These are phyloP conservation scores for Luscinia luscinia DNA, from an alignment of 2,797 vertebrate species.

Conservation along the genomic window DNA sequence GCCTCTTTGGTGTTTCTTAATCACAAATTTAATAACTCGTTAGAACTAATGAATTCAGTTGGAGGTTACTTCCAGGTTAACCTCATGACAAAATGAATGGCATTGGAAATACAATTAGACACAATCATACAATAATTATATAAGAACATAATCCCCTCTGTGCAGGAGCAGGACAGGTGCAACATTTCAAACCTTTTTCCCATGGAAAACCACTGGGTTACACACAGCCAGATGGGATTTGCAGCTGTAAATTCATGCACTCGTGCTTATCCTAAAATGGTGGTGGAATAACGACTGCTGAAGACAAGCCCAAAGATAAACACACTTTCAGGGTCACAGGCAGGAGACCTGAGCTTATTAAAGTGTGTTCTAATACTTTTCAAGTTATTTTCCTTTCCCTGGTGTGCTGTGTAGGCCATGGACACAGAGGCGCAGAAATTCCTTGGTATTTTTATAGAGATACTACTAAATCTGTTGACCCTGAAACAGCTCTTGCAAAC, in stretches of 20 bases:
- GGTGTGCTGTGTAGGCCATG: neutral
- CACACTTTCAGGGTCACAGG: conserved; percentile 2
- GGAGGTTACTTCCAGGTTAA: conserved; percentile 31
- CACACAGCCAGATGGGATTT: conserved; percentile 12
- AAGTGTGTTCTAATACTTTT: neutral
- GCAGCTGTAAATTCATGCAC: neutral
- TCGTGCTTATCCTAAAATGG: neutral
- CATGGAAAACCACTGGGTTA: conserved; percentile 41
- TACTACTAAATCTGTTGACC: neutral
- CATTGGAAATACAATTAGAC: conserved; percentile 56
- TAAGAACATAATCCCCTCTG: conserved; percentile 11
- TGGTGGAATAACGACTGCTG: neutral
- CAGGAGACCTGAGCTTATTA: conserved; percentile 34
- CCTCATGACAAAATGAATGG: conserved; percentile 27
- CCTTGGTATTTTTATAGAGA: neutral
- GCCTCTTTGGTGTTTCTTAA: neutral
- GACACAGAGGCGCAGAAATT: neutral
- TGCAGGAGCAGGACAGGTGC: conserved; percentile 20
- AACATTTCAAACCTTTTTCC: conserved; percentile 1
- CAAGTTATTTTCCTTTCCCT: neutral
- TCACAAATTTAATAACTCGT: conserved; percentile 9
- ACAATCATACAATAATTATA: conserved; percentile 5
- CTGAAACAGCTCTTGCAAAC: neutral
- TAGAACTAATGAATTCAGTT: conserved; percentile 28
- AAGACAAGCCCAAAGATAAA: conserved; percentile 24